phyloP scores from a whole-genome alignment of 2,797 vertebrate genomes.

The Microcaecilia unicolor region DNA sequence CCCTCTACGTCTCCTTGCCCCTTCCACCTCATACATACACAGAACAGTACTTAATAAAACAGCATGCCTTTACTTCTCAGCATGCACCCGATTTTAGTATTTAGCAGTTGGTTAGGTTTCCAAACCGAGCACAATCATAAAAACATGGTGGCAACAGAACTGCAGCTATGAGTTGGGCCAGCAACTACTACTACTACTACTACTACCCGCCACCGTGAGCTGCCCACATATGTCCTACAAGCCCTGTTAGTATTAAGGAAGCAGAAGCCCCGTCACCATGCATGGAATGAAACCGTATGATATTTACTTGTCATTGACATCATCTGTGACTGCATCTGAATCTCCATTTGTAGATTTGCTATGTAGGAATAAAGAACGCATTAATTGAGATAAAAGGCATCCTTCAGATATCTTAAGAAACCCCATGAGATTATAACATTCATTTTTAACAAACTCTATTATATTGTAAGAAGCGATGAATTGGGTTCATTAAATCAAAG shows the following conservation, averaged over 20 bases:
- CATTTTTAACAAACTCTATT: too few species aligned
- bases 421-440: too few species aligned
- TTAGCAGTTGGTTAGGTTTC: conserved; percentile 18
- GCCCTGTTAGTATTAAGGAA: conserved; percentile 37
- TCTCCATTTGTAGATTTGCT: conserved; percentile 68
- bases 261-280: conserved; percentile 81
- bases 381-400: too few species aligned
- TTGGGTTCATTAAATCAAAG: too few species aligned
- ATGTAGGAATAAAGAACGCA: conserved; percentile 62
- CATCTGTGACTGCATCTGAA: conserved; percentile 65
- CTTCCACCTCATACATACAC: too few species aligned
- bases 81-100: conserved; percentile 25
- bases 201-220: neutral
- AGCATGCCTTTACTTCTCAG: conserved; percentile 21
- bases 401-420: too few species aligned
- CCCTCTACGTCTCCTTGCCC: too few species aligned
- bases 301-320: conserved; percentile 92
- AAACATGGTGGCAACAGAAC: too few species aligned
- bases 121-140: neutral
- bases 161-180: too few species aligned
- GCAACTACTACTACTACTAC: too few species aligned
- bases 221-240: neutral
- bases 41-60: too few species aligned
- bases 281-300: conserved; percentile 38
- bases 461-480: too few species aligned